Evolutionary conservation across 2,113 vertebrate genomes (phyloP), one percentile per base, ranked within the genome.

Genomic region (Haemorhous mexicanus): DNA sequence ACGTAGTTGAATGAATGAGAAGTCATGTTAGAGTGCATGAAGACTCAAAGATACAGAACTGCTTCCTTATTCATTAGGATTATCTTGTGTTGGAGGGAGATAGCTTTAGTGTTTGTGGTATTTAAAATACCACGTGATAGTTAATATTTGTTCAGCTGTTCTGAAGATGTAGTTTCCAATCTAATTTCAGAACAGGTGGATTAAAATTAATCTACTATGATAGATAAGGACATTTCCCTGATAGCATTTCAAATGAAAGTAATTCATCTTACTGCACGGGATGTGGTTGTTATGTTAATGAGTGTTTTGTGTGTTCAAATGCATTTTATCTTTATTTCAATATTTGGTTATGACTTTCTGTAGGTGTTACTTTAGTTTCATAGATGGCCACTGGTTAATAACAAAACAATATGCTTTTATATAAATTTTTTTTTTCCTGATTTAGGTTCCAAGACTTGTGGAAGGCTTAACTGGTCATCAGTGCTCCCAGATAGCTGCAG

Each of bases 401-500:
- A n/a, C 4, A 66, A 84, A 62, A 19, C 18, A 46, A 7, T 43
- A 19, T 37, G 30, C 19, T 74, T 84, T 62, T 66, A 27, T 55
- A 41, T 76, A 69, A 19, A 28, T 15, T 33, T 33, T 16, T 46
- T 41, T 43, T 33, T 58, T 13, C 14, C 15, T 62, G 62, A 21
- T 72, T 64, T 92, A 99, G 99, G 95, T 99, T 93, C 99, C 99
- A 55, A 98, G 99, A 64, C 97, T 99, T 76, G 99, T 99, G 72
- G 98, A 99, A 97, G 98, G 98, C 79, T 98, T 99, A 66, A 95
- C 96, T 96, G 98, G 97, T 92, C 98, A 99, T 93, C 98, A 98
- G 89, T 99, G 99, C 96, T 98, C 98, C 53, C 99, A 99, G 89
- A 98, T 99, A 89, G 99, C 99, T 75, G 99, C 99, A 89, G 99